Base-by-base conservation (phyloP, 2,113 vertebrate species). In the Hippolais icterina region DNA sequence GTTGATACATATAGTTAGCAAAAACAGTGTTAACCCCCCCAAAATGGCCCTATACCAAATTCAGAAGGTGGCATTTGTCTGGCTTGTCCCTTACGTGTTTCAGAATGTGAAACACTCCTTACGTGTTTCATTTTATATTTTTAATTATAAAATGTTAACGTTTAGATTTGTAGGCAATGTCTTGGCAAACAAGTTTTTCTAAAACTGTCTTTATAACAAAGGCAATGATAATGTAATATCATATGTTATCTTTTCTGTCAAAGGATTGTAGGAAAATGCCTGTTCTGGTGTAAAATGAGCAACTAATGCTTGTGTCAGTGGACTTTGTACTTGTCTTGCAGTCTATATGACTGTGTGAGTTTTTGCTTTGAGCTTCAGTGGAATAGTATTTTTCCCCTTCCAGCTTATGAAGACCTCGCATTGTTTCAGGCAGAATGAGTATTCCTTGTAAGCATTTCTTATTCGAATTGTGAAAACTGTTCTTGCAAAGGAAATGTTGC, bases 391-490 rank as follows among this genome's bases (percentile, higher is more conserved):
- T 87, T 88, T 37, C 50, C 24, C 19, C 20, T 63, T 86, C 13
- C 37, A 78, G 12, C 52, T 25, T 77, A 33, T 11, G 44, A 57
- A 85, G 69, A 57, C 25, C 8, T 72, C 57, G 14, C 23, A 18
- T 86, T 83, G 27, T 88, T 80, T 83, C 37, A 39, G 37, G 25
- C 50, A 72, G 52, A 47, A 54, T 64, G 52, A 35, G 41, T 86
- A 20, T 39, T 77, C 33, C 61, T 74, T 70, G 18, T 87, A 83
- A 76, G 44, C 86, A 65, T 75, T 93, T 91, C 88, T 68, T 21
- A 27, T 83, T 93, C 0, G 15, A 83, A 70, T 88, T 69, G n/a
- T 83, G 59, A 83, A 87, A 88, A 76, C 24, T 80, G 5, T 74
- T 93, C 27, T 54, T 63, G 47, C 27, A 39, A 88, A 96, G 39